Evolutionary conservation across 2,888 invertebrate genomes (phyloP), one percentile per base, ranked within the genome.

Genomic region (Sisyra terminalis): DNA sequence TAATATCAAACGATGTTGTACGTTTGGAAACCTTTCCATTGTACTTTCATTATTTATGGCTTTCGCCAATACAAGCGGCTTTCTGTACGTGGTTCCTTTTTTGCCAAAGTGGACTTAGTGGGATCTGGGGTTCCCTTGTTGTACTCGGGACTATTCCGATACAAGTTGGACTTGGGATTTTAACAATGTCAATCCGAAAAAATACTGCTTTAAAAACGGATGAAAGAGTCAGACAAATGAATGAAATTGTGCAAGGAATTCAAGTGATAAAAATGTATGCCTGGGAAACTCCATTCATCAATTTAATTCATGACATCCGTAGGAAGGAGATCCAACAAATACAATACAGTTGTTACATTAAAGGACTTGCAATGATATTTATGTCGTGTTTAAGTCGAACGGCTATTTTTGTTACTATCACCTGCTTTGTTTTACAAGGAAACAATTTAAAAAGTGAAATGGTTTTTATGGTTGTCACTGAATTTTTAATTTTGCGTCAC

Each of bases 201-300:
- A 60, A 70, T 51, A 84, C 84, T 7, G 89, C 89, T 0, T 60
- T 68, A 14, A 70, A 78, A 54, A 88, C 90, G 1, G 92, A 93
- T 57, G 78, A 76, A 50, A 66, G 92, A 51, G 82, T 92, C n/a
- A 72, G 85, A 45, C 62, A 87, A 29, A 90, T 92, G 76, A 82
- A 79, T 55, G 92, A 93, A 70, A 82, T 92, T 45, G 80, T 93
- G 39, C 75, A 73, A 39, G 88, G 87, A 1, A 89, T 93, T 56
- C 78, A 86, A 60, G 83, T 90, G 1, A 87, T 93, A 46, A 93
- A 93, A 67, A 92, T 92, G 90, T 92, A 90, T 58, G 81, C 88
- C 2, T 93, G 92, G 83, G 93, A 93, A 61, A 73, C 73, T 50
- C 83, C 88, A 1, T 92, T 92, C 58, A 75, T 78, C 40, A 60